phyloP scores from a whole-genome alignment of 2,797 vertebrate species.

The Myotis myotis region DNA sequence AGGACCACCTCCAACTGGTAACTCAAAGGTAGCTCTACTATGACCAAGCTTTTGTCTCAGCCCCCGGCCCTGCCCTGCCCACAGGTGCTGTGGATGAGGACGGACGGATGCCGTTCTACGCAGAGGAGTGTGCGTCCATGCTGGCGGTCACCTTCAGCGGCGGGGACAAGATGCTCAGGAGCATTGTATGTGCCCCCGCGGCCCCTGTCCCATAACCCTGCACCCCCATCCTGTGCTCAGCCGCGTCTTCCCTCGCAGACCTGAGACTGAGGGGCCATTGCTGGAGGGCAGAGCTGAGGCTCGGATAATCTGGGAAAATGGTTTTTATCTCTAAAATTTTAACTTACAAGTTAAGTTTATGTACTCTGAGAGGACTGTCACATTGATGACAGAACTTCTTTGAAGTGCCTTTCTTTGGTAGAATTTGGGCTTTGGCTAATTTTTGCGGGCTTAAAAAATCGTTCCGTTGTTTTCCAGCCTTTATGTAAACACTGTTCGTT shows the following conservation, averaged over 20 bases:
- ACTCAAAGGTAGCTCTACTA: neutral
- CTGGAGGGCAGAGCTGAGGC: neutral
- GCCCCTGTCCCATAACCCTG: neutral
- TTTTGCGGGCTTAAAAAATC: neutral
- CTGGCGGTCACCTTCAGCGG: conserved; percentile 98
- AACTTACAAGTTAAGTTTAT: neutral
- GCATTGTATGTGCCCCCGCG: conserved; percentile 89
- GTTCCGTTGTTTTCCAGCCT: neutral
- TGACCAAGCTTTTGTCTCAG: rapidly evolving
- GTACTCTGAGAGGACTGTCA: neutral
- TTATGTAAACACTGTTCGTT: neutral
- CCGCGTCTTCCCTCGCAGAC: neutral
- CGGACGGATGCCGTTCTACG: conserved; percentile 95
- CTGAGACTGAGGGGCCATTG: neutral
- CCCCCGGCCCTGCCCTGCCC: rapidly evolving
- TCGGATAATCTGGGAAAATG: neutral
- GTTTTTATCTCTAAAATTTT: neutral
- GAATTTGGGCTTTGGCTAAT: neutral
- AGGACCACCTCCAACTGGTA: neutral
- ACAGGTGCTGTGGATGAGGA: conserved; percentile 95
- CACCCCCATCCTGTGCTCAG: neutral
- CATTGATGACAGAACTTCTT: neutral
- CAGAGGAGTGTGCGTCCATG: conserved; percentile 97
- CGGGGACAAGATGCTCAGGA: conserved; percentile 90
- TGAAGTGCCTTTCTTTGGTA: conserved; percentile 1